Percentiles rank a stretch among this genome's conserved stretches.
These are phyloP conservation scores for Andrena bicolor DNA, from an alignment of 2,888 invertebrate genomes.

Conservation along the genomic window DNA sequence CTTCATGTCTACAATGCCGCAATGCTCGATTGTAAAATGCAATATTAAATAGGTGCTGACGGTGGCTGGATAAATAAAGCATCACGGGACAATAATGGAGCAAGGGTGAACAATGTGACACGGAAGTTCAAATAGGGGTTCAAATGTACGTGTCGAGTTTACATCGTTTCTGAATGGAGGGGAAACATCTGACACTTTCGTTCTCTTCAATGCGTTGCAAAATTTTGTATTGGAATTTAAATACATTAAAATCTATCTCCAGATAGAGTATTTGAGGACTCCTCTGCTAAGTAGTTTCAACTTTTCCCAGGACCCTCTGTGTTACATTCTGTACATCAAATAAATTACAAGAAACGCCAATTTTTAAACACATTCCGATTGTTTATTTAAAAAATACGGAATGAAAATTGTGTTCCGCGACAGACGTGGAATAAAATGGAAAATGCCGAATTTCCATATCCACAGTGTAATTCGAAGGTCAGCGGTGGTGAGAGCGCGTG, in stretches of 20 bases:
- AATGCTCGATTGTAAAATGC: conserved; percentile 23
- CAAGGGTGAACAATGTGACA: neutral
- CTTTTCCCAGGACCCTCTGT: too few species aligned
- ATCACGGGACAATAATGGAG: neutral
- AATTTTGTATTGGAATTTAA: too few species aligned
- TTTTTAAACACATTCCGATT: neutral
- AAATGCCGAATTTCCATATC: conserved; percentile 32
- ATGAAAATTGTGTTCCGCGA: conserved; percentile 20
- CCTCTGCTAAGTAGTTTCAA: too few species aligned
- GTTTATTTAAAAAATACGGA: neutral
- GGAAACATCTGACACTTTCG: neutral
- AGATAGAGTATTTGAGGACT: too few species aligned
- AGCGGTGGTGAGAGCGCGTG: neutral
- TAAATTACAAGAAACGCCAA: neutral
- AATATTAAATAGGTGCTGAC: conserved; percentile 23
- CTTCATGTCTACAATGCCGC: neutral
- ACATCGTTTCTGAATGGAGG: neutral
- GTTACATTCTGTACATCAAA: too few species aligned
- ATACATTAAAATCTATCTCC: too few species aligned
- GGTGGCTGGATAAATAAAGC: conserved; percentile 4
- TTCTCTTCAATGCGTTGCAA: too few species aligned
- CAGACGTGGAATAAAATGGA: neutral
- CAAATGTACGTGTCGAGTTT: too few species aligned
- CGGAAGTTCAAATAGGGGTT: neutral
- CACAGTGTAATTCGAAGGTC: conserved; percentile 9